Evolutionary conservation across 2,797 vertebrate genomes (phyloP).

Genomic region (Clarias laeviceps): DNA sequence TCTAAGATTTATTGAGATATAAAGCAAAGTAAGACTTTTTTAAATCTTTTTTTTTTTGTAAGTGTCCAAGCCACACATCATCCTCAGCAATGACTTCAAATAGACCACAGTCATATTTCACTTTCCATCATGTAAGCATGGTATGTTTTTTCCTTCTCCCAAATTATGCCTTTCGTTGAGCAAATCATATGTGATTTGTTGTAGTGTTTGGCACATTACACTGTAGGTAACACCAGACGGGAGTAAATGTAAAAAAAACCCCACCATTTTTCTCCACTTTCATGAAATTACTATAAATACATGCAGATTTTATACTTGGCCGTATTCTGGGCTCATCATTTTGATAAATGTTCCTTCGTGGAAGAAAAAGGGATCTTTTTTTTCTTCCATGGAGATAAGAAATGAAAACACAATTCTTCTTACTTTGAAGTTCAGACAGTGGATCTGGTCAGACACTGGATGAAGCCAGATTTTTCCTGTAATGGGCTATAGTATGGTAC

Average conservation of each 20-base stretch:
- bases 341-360: slow-evolving; percentile 24
- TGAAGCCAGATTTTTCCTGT: neutral
- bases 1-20: neutral
- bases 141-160: slow-evolving; percentile 19
- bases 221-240: slow-evolving; percentile 33
- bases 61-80: slow-evolving; percentile 18
- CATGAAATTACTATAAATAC: slow-evolving; percentile 22
- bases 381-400: slow-evolving; percentile 4
- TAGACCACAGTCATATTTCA: slow-evolving; percentile 40
- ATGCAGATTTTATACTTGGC: slow-evolving; percentile 32
- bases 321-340: neutral
- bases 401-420: slow-evolving; percentile 6
- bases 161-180: slow-evolving; percentile 30
- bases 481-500: neutral
- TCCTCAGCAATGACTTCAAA: slow-evolving; percentile 39
- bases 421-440: slow-evolving; percentile 19
- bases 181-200: slow-evolving; percentile 45
- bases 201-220: slow-evolving; percentile 23
- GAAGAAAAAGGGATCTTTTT: slow-evolving; percentile 23
- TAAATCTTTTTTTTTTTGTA: neutral
- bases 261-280: slow-evolving; percentile 17
- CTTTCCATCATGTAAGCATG: slow-evolving; percentile 34
- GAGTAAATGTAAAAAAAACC: slow-evolving; percentile 31
- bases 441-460: neutral
- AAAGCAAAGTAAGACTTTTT: neutral